phyloP scores from a whole-genome alignment of 1,140 invertebrate genomes.

The Eulimnadia texana region DNA sequence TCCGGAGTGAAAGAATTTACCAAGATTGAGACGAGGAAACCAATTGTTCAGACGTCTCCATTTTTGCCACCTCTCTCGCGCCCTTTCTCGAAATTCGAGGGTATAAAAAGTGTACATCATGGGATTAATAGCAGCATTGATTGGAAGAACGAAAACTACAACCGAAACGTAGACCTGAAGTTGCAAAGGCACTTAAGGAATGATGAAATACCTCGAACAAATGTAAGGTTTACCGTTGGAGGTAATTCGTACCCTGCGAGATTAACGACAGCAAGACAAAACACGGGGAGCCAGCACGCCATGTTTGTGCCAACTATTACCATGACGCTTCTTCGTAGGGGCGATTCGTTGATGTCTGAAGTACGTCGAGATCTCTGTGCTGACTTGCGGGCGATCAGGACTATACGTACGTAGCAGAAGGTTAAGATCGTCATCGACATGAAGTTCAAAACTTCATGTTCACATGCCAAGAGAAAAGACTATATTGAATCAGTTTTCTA shows the following conservation, averaged over 20 bases:
- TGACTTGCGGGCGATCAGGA: constrained; percentile 35
- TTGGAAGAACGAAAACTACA: constrained; percentile 33
- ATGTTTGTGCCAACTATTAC: constrained; percentile 41
- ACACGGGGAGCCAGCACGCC: constrained; percentile 41
- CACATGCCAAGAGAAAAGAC: not conserved
- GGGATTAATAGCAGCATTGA: constrained; percentile 35
- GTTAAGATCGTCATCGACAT: constrained; percentile 38
- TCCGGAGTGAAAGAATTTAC: no score
- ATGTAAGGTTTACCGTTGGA: not conserved
- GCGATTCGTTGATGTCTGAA: constrained; percentile 27
- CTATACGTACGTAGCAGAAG: constrained; percentile 41
- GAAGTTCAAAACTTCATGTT: constrained; percentile 32
- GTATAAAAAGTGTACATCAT: constrained; percentile 28
- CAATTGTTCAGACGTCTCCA: no score
- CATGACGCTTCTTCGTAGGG: constrained; percentile 39
- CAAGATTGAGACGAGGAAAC: no score
- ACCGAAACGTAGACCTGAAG: constrained; percentile 30
- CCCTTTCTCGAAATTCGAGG: no score
- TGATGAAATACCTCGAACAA: no score
- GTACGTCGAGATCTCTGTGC: constrained; percentile 28
- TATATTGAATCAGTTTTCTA: not conserved
- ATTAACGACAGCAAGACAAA: constrained; percentile 34
- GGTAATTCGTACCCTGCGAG: constrained; percentile 20
- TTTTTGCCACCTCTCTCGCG: no score
- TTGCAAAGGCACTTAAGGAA: not conserved